Evolutionary conservation across 2,113 vertebrate species (phyloP), one percentile per base, ranked within the genome.

Genomic region (Pangasianodon gigas): DNA sequence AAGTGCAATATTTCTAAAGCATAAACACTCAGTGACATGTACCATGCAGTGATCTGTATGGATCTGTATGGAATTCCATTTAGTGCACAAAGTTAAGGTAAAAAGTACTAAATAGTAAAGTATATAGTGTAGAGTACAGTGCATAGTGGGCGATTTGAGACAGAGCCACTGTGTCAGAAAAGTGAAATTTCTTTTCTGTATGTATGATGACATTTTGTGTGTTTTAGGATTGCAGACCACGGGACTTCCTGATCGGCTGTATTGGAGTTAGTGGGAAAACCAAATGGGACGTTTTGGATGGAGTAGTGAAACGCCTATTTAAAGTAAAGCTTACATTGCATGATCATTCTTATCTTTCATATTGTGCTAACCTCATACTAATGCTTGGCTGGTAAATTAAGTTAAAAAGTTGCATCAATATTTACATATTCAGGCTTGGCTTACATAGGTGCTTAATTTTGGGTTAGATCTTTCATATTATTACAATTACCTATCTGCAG

Each of bases 181-280:
- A n/a, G n/a, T n/a, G n/a, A n/a, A n/a, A n/a, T n/a, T n/a, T n/a
- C n/a, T n/a, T n/a, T n/a, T n/a, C n/a, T n/a, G n/a, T 48, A 32
- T 19, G 14, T n/a, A 48, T 79, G 60, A 60, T 54, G 44, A 26
- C 77, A 21, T 71, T 29, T 62, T 56, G 19, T 89, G 44, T 29
- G 74, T 51, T 71, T 29, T 92, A 99, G 98, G 98, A 98, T 75
- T 95, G 93, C 44, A 97, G 96, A 58, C 93, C 95, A 41, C 96
- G 96, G 7, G 92, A 96, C 80, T 99, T 99, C 91, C 97, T 99
- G 79, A 98, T 99, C 52, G 98, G 98, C 67, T 98, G 98, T 94
- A 99, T 99, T 14, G 98, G 98, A 5, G 98, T 99, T 54, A 98
- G 98, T 4, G 98, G 98, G 32, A 99, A 99, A 95, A 99, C 98